Evolutionary conservation across 2,113 vertebrate species (phyloP), one percentile per base, ranked within the genome.

Genomic region (Coturnix japonica): DNA sequence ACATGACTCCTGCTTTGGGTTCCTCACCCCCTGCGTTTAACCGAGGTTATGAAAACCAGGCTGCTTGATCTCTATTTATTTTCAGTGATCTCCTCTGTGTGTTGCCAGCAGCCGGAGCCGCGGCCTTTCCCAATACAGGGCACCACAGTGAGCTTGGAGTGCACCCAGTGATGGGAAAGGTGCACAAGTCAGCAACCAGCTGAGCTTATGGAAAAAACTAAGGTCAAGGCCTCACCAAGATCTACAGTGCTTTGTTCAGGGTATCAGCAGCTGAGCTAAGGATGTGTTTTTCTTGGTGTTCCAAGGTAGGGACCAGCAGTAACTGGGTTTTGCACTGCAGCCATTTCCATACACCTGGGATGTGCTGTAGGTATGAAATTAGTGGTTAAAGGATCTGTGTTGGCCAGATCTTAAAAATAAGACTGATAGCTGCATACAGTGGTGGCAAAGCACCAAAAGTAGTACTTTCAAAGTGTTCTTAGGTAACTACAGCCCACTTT

Each of bases 21-120:
- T 89, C 95, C 85, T 95, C 84, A 92, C 96, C 95, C 92, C 89
- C 96, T 76, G 89, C 0, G 37, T 90, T 89, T 96, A 96, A 96
- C 95, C 66, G 67, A 95, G 94, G 95, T 96, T 96, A 95, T 51
- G 71, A 92, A 96, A 96, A 95, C 81, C 87, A 73, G 87, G 75
- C 78, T 94, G 86, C 92, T 87, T 37, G 54, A 67, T 79, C 71
- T 94, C 71, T 96, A 84, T 96, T 96, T 96, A 82, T 95, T 96
- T 96, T 95, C 94, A 90, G 91, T 90, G 92, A 95, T 93, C 89
- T 94, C 63, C 74, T 70, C 86, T 79, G 86, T 66, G 71, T 56
- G 84, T 47, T 89, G 81, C 92, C 96, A 96, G 92, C 86, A 92
- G 81, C 84, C 13, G 0, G 74, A 94, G 81, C 71, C 71, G 19